Percentiles rank a stretch among this genome's conserved stretches.
Evolutionary conservation across 30 jellyfish, hydroid and myxozoan species (phyloP).

Genomic region (Hydractinia symbiolongicarpus): DNA sequence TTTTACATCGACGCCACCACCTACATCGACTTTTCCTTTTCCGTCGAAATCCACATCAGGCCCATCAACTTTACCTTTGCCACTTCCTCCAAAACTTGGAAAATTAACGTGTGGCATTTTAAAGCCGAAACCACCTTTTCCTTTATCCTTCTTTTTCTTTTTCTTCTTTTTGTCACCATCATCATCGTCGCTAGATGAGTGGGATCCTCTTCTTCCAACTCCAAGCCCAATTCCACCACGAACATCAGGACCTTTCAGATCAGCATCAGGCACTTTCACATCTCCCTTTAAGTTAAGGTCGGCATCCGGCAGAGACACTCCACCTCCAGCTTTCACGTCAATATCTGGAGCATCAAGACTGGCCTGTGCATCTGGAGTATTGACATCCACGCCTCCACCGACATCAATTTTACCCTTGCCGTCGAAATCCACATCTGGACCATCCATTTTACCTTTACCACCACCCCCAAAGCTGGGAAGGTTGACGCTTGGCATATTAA

Average conservation of each 20-base stretch:
- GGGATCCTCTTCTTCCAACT: not conserved
- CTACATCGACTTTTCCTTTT: not conserved
- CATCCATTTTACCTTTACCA: too few relatives aligned
- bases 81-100: constrained; percentile 19
- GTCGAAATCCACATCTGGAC: not conserved
- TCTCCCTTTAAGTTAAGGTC: constrained; percentile 9
- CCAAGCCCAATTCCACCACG: constrained; percentile 24
- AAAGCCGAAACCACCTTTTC: constrained; percentile 22
- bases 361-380: constrained; percentile 10
- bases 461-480: too few relatives aligned
- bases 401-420: not conserved
- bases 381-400: constrained; percentile 4
- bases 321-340: constrained; percentile 6
- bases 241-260: constrained; percentile 13
- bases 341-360: constrained; percentile 18
- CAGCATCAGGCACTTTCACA: constrained; percentile 8
- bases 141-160: constrained; percentile 7
- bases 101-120: constrained; percentile 21
- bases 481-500: too few relatives aligned
- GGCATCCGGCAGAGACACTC: constrained; percentile 15
- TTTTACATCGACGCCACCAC: constrained; percentile 6
- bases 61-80: constrained; percentile 28
- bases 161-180: constrained; percentile 3
- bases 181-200: not conserved
- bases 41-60: constrained; percentile 21